Evolutionary conservation across 2,797 vertebrate genomes (phyloP).

Genomic region (Crocodylus rhombifer): DNA sequence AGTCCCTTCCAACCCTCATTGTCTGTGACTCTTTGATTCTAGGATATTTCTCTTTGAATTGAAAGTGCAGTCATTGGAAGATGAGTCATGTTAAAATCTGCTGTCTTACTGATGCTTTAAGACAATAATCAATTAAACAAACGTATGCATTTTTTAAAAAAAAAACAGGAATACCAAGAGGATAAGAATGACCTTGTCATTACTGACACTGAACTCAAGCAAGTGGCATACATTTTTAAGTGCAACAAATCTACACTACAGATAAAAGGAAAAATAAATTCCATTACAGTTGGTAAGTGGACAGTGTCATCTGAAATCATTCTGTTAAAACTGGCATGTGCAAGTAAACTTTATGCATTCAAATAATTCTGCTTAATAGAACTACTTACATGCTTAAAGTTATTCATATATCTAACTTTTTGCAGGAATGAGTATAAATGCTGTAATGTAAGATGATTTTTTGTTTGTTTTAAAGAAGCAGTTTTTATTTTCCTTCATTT

Average conservation of each 20-base stretch:
- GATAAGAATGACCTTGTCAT: conserved; percentile 91
- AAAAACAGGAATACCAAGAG: conserved; percentile 93
- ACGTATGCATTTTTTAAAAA: conserved; percentile 37
- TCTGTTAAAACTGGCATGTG: not conserved
- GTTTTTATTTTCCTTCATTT: conserved; percentile 19
- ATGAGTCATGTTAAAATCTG: conserved; percentile 38
- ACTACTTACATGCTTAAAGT: not conserved
- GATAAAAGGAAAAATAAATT: conserved; percentile 98
- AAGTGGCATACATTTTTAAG: conserved; percentile 94
- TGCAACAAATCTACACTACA: conserved; percentile 93
- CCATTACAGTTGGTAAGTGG: conserved; percentile 91
- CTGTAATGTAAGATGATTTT: not conserved
- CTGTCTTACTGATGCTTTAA: conserved; percentile 42
- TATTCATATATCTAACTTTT: not conserved
- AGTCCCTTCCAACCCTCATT: too few relatives aligned
- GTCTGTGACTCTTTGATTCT: not conserved
- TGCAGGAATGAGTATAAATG: not conserved
- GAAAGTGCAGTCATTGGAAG: conserved; percentile 31
- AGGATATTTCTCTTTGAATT: conserved; percentile 37
- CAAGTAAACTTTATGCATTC: conserved; percentile 28
- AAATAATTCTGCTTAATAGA: not conserved
- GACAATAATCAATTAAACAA: conserved; percentile 46
- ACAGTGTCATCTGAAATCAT: conserved; percentile 1
- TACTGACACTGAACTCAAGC: conserved; percentile 93
- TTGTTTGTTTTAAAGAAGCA: not conserved